Conservation (phyloP, 2,797 vertebrate species). For the Xyrichtys novacula region DNA sequence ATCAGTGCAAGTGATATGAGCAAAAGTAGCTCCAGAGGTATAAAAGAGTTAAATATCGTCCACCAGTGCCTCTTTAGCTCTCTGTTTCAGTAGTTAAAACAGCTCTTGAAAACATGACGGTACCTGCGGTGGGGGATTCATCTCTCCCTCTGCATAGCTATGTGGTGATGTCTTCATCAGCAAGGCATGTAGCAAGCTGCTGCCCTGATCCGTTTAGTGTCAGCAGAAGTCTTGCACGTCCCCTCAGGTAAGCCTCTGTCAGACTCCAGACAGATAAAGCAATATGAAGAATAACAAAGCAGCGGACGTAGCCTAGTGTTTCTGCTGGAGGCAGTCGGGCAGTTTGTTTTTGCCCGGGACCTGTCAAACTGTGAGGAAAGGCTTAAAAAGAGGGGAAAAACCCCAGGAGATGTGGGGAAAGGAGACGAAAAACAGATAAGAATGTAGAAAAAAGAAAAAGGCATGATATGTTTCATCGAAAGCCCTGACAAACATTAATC, state of each 20-base stretch:
- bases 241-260: conserved; percentile 81
- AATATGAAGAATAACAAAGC: conserved; percentile 73
- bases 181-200: conserved; percentile 71
- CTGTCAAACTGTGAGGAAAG: conserved; percentile 67
- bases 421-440: conserved; percentile 57
- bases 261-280: conserved; percentile 76
- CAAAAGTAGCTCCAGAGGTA: background rate
- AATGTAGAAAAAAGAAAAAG: conserved; percentile 54
- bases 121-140: conserved; percentile 63
- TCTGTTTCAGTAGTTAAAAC: conserved; percentile 56
- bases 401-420: conserved; percentile 51
- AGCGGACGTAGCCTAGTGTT: conserved; percentile 63
- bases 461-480: conserved; percentile 22
- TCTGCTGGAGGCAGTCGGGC: conserved; percentile 63
- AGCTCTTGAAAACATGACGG: conserved; percentile 66
- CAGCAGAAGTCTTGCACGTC: conserved; percentile 67
- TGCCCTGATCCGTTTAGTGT: conserved; percentile 69
- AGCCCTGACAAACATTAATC: conserved; percentile 18
- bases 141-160: conserved; percentile 72
- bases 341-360: conserved; percentile 67
- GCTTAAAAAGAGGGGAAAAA: conserved; percentile 54
- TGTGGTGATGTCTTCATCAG: conserved; percentile 74
- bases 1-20: background rate
- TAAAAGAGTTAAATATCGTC: conserved; percentile 5
- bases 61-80: conserved; percentile 27